Percentiles rank a stretch among this genome's conserved stretches.
Evolutionary conservation across 2,113 vertebrate species (phyloP).

Genomic region (Strix aluco): DNA sequence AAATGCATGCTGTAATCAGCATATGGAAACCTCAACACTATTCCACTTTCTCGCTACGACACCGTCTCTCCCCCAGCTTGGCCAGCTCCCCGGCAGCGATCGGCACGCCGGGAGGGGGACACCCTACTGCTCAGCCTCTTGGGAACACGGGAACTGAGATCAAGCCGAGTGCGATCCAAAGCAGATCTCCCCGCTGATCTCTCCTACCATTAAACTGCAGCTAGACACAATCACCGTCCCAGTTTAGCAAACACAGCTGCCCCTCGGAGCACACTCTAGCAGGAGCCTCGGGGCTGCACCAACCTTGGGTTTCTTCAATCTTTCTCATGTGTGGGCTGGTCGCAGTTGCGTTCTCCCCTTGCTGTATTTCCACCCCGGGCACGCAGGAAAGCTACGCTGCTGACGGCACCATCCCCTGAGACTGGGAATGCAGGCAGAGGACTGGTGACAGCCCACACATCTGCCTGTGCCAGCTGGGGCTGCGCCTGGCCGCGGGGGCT

Average conservation of each 20-base stretch:
- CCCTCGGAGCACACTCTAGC: not conserved
- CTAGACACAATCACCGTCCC: not conserved
- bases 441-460: not conserved
- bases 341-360: not conserved
- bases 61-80: not conserved
- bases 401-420: not conserved
- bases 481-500: not conserved
- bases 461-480: too few species aligned
- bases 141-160: not conserved
- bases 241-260: not conserved
- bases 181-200: not conserved
- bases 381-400: accelerated
- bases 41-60: not conserved
- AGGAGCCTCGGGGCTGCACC: not conserved
- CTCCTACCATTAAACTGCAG: not conserved
- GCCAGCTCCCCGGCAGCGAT: not conserved
- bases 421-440: not conserved
- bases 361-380: not conserved
- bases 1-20: not conserved
- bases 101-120: not conserved
- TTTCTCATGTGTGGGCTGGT: not conserved
- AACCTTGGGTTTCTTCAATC: not conserved
- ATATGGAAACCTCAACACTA: slow-evolving; percentile 40
- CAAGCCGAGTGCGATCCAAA: accelerated
- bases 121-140: not conserved